Conservation (phyloP, 2,113 vertebrate species). For the Hippopotamus amphibius region DNA sequence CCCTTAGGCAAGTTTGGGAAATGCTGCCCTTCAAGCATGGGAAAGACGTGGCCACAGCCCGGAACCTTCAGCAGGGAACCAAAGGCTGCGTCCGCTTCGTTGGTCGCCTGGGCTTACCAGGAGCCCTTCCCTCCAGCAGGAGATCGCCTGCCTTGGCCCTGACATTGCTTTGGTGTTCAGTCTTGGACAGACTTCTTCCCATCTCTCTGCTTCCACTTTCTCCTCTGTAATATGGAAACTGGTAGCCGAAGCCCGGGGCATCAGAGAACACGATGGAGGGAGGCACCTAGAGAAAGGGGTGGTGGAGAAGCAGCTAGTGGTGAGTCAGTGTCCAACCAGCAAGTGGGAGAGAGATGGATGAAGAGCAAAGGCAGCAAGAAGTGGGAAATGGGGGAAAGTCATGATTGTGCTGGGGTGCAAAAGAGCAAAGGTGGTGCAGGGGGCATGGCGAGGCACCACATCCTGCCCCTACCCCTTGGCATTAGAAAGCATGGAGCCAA, state of each 20-base stretch:
- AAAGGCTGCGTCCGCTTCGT: neutral
- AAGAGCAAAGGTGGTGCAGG: neutral
- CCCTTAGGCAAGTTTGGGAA: neutral
- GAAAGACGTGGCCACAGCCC: neutral
- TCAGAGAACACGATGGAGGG: neutral
- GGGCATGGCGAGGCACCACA: neutral
- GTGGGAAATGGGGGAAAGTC: neutral
- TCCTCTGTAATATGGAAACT: neutral
- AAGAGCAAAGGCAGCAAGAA: neutral
- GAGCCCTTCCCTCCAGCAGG: neutral
- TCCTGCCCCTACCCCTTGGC: neutral
- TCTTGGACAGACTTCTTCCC: neutral
- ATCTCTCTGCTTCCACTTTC: neutral
- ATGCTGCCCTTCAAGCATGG: neutral
- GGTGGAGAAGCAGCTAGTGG: neutral
- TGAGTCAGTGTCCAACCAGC: neutral
- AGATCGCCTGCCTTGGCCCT: neutral
- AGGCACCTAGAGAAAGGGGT: neutral
- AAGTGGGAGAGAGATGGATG: neutral
- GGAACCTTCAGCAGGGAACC: neutral
- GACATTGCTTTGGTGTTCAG: neutral
- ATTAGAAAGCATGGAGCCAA: neutral
- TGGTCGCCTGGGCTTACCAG: neutral
- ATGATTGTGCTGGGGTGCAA: neutral
- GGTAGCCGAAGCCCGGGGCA: neutral